These are phyloP conservation scores for Redunca redunca DNA, from an alignment of 2,113 vertebrate species.

Conservation along the genomic window DNA sequence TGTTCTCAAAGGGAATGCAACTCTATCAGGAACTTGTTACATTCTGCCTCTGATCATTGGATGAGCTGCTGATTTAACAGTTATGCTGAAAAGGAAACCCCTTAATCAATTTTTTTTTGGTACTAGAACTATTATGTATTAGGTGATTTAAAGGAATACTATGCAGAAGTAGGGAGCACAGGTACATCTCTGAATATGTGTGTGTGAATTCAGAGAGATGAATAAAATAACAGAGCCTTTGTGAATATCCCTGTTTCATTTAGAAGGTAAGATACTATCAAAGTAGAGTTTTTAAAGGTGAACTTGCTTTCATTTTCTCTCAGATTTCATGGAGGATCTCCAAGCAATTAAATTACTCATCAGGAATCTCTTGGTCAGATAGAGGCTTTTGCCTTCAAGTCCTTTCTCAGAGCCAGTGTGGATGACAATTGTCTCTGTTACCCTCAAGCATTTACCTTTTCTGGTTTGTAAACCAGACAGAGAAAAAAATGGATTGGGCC, in stretches of 20 bases:
- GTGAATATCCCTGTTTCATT: not conserved
- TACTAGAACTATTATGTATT: constrained; percentile 64
- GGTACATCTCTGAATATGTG: constrained; percentile 18
- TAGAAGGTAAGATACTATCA: not conserved
- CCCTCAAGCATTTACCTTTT: not conserved
- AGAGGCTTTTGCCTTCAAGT: not conserved
- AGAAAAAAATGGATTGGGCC: not conserved
- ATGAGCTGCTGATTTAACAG: constrained; percentile 78
- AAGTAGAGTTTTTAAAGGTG: not conserved
- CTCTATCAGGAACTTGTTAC: constrained; percentile 78
- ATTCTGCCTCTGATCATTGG: constrained; percentile 72
- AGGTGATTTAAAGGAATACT: constrained; percentile 75
- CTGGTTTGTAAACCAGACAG: not conserved
- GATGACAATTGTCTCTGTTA: not conserved
- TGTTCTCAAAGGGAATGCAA: constrained; percentile 76
- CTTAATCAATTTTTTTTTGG: constrained; percentile 67
- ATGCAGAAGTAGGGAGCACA: constrained; percentile 26
- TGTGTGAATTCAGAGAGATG: constrained; percentile 6
- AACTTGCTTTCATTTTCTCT: not conserved
- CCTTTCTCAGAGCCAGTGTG: not conserved
- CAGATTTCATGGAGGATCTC: not conserved
- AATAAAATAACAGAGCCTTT: not conserved
- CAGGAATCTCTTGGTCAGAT: not conserved
- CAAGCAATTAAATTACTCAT: not conserved
- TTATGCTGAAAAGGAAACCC: constrained; percentile 70